Percentiles rank a stretch among this genome's conserved stretches.
phyloP scores from a whole-genome alignment of 2,113 vertebrate species.

The Sclerurus mexicanus region DNA sequence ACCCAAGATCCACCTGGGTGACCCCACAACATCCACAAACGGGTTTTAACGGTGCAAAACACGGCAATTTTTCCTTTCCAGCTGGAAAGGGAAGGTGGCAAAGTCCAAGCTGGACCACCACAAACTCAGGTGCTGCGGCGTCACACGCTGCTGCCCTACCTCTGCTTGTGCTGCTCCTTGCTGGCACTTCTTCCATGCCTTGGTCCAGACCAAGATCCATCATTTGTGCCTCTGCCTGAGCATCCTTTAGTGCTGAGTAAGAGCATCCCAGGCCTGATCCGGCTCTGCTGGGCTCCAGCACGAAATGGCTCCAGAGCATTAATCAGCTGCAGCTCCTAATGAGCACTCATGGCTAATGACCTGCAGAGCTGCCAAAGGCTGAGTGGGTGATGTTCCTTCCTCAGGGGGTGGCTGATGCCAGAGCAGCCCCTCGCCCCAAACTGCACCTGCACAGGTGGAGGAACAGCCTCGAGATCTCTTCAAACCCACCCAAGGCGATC shows the following conservation, averaged over 20 bases:
- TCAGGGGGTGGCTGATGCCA: not conserved
- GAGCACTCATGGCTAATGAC: not conserved
- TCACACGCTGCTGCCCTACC: accelerated
- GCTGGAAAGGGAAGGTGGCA: not conserved
- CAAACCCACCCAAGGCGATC: not conserved
- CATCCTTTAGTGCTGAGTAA: not conserved
- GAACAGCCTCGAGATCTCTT: not conserved
- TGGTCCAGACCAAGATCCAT: not conserved
- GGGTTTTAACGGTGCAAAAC: not conserved
- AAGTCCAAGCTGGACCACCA: not conserved
- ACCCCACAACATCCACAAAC: not conserved
- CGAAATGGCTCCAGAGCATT: not conserved
- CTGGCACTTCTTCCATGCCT: not conserved
- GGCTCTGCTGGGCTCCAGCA: not conserved
- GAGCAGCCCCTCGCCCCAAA: not conserved
- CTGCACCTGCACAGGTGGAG: not conserved
- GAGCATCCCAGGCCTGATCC: not conserved
- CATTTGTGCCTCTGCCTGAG: not conserved
- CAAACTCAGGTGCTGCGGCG: accelerated
- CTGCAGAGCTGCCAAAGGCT: not conserved
- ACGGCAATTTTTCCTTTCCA: not conserved
- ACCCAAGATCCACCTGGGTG: not conserved
- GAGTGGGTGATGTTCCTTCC: not conserved
- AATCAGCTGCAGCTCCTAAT: not conserved
- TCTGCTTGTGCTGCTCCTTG: not conserved